Evolutionary conservation across 2,797 vertebrate species (phyloP).

Genomic region (Podarcis lilfordi): DNA sequence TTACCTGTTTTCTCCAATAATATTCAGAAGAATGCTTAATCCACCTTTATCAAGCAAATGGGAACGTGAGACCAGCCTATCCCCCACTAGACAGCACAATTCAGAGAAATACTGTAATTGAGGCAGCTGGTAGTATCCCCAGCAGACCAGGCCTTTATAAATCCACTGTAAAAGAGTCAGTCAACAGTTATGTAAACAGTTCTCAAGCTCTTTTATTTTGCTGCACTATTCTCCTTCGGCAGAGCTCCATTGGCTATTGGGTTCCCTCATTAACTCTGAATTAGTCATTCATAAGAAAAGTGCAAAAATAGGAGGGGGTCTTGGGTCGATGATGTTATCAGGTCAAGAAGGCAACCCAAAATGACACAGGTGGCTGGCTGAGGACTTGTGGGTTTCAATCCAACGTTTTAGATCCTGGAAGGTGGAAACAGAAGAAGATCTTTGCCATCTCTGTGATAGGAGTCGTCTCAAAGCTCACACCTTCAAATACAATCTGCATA

Average conservation of each 20-base stretch:
- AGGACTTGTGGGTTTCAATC: not conserved
- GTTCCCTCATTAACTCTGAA: not conserved
- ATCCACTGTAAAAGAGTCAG: slow-evolving; percentile 71
- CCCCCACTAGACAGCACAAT: slow-evolving; percentile 69
- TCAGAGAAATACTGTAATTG: slow-evolving; percentile 69
- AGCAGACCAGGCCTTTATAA: slow-evolving; percentile 72
- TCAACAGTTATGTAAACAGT: slow-evolving; percentile 68
- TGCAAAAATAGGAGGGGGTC: not conserved
- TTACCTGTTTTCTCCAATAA: slow-evolving; percentile 74
- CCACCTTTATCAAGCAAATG: slow-evolving; percentile 75
- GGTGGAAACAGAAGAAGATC: not conserved
- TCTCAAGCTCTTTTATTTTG: slow-evolving; percentile 53
- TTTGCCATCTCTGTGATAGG: not conserved
- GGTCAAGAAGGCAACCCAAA: not conserved
- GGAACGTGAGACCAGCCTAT: slow-evolving; percentile 71
- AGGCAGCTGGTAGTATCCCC: slow-evolving; percentile 66
- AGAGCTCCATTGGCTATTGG: not conserved
- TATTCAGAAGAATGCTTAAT: slow-evolving; percentile 75
- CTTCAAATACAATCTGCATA: slow-evolving; percentile 29
- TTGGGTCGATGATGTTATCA: not conserved
- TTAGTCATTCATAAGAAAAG: not conserved
- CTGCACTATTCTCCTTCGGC: not conserved
- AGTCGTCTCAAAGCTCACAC: not conserved
- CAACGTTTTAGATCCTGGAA: not conserved
- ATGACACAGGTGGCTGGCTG: not conserved